Base-by-base conservation (phyloP, 2,888 invertebrate genomes). In the Drosophila aldrichi region DNA sequence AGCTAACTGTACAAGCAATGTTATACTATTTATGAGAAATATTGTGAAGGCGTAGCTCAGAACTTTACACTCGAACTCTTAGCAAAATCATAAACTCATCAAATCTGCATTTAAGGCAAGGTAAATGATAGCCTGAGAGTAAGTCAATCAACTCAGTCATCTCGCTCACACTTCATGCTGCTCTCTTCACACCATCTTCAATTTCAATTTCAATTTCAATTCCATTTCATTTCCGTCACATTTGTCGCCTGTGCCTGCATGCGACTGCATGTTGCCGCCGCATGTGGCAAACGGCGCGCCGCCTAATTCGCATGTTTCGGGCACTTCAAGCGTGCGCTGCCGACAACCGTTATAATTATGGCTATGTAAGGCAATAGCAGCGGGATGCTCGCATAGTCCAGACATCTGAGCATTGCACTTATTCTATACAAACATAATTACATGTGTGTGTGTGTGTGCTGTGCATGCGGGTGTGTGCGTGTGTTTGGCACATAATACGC, bases 281-380 rank as follows among this genome's bases (percentile, higher is more conserved):
- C 36, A 54, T 40, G 55, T 29, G 20, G 62, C 59, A 60, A 59
- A 54, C 32, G 32, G 48, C 54, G 73, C 67, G 32, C 41, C 55
- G 73, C 67, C 70, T 80, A 88, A 82, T 78, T 85, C 86, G 86
- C 78, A 77, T 83, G 83, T 82, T 85, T 85, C 49, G 70, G 66
- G 44, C 82, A 73, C 75, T 77, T 68, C 56, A 41, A 71, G 43
- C 63, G 54, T 22, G 43, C 63, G 54, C 29, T 61, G 43, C 67
- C 64, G 57, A 58, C 52, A 2, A 22, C 20, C 74, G 80, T 51
- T 74, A 75, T 82, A 86, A 82, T 82, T 77, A 76, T 86, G 81
- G 65, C 74, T 63, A 77, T 72, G 65, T 68, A 61, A 60, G 62
- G 57, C 74, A 70, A 68, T 75, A 63, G 72, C 78, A 81, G 74